Conservation (phyloP, 2,797 vertebrate genomes). For the Sphenodon punctatus region DNA sequence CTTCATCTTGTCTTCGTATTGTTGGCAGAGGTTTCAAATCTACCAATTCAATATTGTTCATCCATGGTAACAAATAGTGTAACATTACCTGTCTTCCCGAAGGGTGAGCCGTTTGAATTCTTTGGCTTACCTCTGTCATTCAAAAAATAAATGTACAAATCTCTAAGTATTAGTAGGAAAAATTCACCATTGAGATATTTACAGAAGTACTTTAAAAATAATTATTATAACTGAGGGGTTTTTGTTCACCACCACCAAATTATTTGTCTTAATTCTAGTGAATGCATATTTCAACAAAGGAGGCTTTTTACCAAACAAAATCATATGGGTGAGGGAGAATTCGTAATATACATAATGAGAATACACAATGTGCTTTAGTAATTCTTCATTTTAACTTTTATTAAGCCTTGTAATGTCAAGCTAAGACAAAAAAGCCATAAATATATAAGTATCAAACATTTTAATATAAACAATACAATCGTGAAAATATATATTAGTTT, state of each 20-base stretch:
- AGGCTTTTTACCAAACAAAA: not conserved
- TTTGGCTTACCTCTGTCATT: constrained; percentile 93
- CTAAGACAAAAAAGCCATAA: too few species aligned
- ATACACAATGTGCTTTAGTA: too few species aligned
- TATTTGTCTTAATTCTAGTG: not conserved
- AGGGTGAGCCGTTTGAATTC: constrained; percentile 96
- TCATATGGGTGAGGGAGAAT: not conserved
- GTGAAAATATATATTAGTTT: too few species aligned
- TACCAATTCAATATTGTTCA: constrained; percentile 98
- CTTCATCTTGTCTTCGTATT: constrained; percentile 82
- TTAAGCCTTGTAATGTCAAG: not conserved
- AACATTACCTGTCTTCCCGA: constrained; percentile 97
- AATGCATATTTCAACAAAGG: not conserved
- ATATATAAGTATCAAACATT: too few species aligned
- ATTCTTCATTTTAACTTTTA: not conserved
- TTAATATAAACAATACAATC: too few species aligned
- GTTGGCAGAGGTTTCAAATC: constrained; percentile 89
- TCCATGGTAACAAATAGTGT: constrained; percentile 97
- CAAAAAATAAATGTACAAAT: constrained; percentile 13
- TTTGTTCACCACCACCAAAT: not conserved
- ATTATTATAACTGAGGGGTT: not conserved
- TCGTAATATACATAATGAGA: too few species aligned
- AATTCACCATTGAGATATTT: not conserved
- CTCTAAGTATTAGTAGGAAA: not conserved
- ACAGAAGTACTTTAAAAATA: not conserved